Conservation (phyloP, 2,797 vertebrate genomes). For the Cottoperca gobio region DNA sequence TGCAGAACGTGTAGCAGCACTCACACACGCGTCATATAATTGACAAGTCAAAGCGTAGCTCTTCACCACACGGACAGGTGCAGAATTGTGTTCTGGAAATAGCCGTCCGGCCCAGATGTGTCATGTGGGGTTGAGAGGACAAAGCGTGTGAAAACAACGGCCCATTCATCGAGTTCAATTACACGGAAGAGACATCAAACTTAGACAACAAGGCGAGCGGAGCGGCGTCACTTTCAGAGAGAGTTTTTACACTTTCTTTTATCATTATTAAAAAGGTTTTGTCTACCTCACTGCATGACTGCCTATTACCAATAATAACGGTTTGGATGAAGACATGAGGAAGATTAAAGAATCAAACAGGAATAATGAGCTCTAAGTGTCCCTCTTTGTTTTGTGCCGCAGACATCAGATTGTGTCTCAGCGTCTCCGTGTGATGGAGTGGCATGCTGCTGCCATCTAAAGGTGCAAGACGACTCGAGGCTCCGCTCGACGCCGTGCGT, state of each 20-base stretch:
- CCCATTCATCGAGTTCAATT: constrained; percentile 74
- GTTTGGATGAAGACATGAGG: constrained; percentile 65
- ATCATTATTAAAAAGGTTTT: background rate
- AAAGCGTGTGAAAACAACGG: constrained; percentile 62
- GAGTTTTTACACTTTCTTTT: too few relatives aligned
- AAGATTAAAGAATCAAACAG: constrained; percentile 73
- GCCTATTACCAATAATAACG: constrained; percentile 53
- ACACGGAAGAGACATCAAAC: constrained; percentile 70
- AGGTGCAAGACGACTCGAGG: constrained; percentile 18
- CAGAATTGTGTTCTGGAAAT: constrained; percentile 62
- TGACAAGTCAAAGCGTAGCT: constrained; percentile 51
- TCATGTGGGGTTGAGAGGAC: constrained; percentile 71
- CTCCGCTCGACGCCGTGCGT: background rate
- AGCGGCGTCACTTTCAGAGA: constrained; percentile 32
- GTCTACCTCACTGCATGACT: constrained; percentile 26
- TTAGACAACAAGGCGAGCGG: constrained; percentile 39
- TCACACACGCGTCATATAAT: constrained; percentile 11
- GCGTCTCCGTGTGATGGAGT: constrained; percentile 16
- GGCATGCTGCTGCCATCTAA: constrained; percentile 80
- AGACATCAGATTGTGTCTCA: constrained; percentile 30
- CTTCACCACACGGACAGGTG: constrained; percentile 49
- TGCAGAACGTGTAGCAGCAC: constrained; percentile 20
- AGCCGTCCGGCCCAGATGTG: constrained; percentile 71
- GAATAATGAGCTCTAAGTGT: constrained; percentile 71
- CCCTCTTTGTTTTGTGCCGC: constrained; percentile 53